A percentile compares a stretch with the other conserved stretches of the same genome.
Evolutionary conservation across 30 jellyfish, hydroid and myxozoan genomes (phyloP).

Genomic region (Hydractinia echinata): DNA sequence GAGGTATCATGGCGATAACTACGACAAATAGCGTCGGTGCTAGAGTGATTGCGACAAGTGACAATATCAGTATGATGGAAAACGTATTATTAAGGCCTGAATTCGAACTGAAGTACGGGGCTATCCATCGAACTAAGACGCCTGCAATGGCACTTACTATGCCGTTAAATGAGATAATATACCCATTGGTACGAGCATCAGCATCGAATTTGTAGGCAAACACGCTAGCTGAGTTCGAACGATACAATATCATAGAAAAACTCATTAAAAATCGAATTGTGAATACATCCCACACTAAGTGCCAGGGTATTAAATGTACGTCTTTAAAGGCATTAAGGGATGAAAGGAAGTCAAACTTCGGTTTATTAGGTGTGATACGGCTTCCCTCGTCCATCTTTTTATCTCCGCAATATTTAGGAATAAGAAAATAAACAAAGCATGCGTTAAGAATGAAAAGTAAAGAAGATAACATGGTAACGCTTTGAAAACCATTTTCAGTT

Average conservation of each 20-base stretch:
- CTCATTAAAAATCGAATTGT: conserved; percentile 67
- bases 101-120: conserved; percentile 35
- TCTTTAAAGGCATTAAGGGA: conserved; percentile 36
- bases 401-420: background rate
- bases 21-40: conserved; percentile 58
- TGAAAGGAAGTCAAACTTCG: background rate
- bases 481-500: conserved; percentile 64
- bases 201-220: conserved; percentile 63
- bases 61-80: conserved; percentile 50
- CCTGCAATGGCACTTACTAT: conserved; percentile 64
- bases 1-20: conserved; percentile 56
- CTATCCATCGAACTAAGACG: conserved; percentile 57
- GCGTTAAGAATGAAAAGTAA: conserved; percentile 57
- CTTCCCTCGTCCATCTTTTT: background rate
- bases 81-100: conserved; percentile 58
- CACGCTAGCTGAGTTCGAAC: conserved; percentile 70
- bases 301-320: conserved; percentile 68
- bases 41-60: conserved; percentile 47
- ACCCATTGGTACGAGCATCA: conserved; percentile 77
- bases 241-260: conserved; percentile 64
- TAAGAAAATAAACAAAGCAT: conserved; percentile 22
- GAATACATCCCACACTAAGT: conserved; percentile 61
- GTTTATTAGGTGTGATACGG: background rate
- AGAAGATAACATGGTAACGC: conserved; percentile 66
- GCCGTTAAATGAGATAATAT: conserved; percentile 77